Evolutionary conservation across 2,797 vertebrate species (phyloP).

Genomic region (Ctenopoma kingsleyae): DNA sequence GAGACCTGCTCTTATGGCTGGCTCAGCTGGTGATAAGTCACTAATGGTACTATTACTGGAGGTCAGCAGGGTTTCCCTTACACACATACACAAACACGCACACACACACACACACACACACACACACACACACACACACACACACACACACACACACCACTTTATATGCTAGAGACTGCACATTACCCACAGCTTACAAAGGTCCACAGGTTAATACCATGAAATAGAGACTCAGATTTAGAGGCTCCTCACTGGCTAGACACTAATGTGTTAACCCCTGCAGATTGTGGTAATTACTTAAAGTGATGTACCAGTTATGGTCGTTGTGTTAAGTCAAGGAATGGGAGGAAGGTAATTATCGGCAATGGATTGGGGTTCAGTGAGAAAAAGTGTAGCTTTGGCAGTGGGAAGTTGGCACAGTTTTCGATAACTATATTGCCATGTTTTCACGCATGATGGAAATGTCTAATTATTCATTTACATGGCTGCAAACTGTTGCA

Average conservation of each 20-base stretch:
- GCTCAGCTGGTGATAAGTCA: slow-evolving; percentile 62
- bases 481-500: not conserved
- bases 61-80: slow-evolving; percentile 55
- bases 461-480: not conserved
- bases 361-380: slow-evolving; percentile 26
- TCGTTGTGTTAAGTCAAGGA: slow-evolving; percentile 42
- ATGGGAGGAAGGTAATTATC: slow-evolving; percentile 12
- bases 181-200: slow-evolving; percentile 71
- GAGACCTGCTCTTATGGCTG: slow-evolving; percentile 41
- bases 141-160: slow-evolving; percentile 32
- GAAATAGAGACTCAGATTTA: slow-evolving; percentile 70
- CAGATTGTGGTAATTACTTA: slow-evolving; percentile 64
- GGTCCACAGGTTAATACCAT: slow-evolving; percentile 75
- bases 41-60: slow-evolving; percentile 65
- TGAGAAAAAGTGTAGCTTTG: not conserved
- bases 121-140: slow-evolving; percentile 21
- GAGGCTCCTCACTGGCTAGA: slow-evolving; percentile 43
- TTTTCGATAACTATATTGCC: not conserved
- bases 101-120: slow-evolving; percentile 18
- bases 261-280: slow-evolving; percentile 65
- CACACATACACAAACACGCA: no score
- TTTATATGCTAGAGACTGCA: slow-evolving; percentile 68
- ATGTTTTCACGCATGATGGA: not conserved
- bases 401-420: not conserved
- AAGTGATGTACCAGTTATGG: slow-evolving; percentile 48